Conservation (phyloP, 1,140 invertebrate genomes). For the Microplitis mediator region DNA sequence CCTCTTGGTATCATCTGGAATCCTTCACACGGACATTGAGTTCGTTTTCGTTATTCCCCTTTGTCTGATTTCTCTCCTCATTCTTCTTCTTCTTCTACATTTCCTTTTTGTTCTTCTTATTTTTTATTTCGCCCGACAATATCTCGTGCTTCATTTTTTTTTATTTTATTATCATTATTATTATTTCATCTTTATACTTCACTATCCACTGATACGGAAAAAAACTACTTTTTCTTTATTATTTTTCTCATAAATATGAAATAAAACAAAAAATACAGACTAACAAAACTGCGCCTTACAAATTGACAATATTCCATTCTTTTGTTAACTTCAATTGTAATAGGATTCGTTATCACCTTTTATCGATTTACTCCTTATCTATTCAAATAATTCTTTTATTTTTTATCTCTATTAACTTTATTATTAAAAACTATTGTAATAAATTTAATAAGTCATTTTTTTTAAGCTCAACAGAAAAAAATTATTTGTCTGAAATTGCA, state of each 20-base stretch:
- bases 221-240: background rate
- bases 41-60: slow-evolving; percentile 14
- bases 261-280: background rate
- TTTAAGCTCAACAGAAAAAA: no score
- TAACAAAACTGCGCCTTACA: no score
- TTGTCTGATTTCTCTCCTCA: background rate
- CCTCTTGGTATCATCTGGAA: slow-evolving; percentile 15
- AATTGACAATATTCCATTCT: background rate
- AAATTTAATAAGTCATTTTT: no score
- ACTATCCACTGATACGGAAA: no score
- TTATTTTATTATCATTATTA: no score
- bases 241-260: background rate
- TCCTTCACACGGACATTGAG: slow-evolving; percentile 13
- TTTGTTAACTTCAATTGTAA: background rate
- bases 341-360: background rate
- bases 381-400: background rate
- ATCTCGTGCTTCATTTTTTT: background rate
- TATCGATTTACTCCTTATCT: background rate
- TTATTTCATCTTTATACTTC: background rate
- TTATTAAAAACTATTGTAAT: background rate
- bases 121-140: background rate
- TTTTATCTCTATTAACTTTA: background rate
- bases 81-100: background rate
- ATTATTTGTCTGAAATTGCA: no score
- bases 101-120: background rate